These are phyloP conservation scores for Steinernema scapterisci DNA, from an alignment of 2,888 invertebrate genomes.

Conservation along the genomic window DNA sequence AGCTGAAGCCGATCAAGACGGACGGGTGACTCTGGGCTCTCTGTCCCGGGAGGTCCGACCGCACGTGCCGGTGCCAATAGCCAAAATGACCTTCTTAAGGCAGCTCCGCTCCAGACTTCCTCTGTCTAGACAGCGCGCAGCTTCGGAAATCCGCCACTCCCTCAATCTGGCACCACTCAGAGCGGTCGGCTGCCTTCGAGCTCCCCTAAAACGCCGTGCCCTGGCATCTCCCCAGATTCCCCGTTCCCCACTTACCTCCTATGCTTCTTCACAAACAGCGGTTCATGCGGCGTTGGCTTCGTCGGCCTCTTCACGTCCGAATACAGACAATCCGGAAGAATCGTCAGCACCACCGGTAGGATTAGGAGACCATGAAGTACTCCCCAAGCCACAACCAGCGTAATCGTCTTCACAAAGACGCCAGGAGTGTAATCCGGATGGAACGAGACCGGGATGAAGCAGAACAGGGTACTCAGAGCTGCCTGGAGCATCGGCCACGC, in stretches of 20 bases:
- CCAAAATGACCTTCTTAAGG: no score
- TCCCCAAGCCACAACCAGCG: constrained; percentile 38
- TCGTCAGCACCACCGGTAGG: constrained; percentile 39
- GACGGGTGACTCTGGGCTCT: no score
- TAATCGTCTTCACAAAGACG: constrained; percentile 41
- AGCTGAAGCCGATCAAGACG: no score
- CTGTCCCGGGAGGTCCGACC: no score
- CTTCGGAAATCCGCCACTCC: no score
- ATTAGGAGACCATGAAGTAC: constrained; percentile 40
- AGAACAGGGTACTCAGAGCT: constrained; percentile 41
- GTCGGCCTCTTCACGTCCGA: neutral
- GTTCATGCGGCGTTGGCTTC: neutral
- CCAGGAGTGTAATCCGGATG: constrained; percentile 44
- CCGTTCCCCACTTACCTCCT: constrained; percentile 19
- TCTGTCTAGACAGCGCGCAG: no score
- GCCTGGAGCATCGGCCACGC: constrained; percentile 44
- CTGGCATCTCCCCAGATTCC: no score
- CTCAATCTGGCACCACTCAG: no score
- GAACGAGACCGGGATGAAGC: constrained; percentile 41
- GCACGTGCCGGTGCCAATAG: no score
- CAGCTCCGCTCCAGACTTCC: no score
- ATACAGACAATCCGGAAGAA: constrained; percentile 37
- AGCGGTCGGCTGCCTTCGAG: no score
- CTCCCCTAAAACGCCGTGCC: no score
- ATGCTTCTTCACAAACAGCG: constrained; percentile 24